A percentile compares a stretch with the other conserved stretches of the same genome.
phyloP scores from a whole-genome alignment of 2,113 vertebrate genomes.

The rat (Rattus norvegicus) region GRCr8 NC_086023.1:120626001-120626500 shows the following conservation, averaged over 20 bases:
- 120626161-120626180: background rate
- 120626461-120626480: background rate
- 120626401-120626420: background rate
- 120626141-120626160: background rate
- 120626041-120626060: no score
- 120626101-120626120: background rate
- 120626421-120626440: background rate
- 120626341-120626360: background rate
- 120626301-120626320: background rate
- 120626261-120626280: background rate
- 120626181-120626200: background rate
- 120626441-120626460: conserved; percentile 26
- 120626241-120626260: conserved; percentile 1
- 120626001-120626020: background rate
- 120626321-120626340: background rate
- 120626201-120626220: background rate
- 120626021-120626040: background rate
- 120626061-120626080: no score
- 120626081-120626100: background rate
- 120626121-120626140: background rate
- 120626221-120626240: background rate
- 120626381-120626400: conserved; percentile 37
- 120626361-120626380: conserved; percentile 12
- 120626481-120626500: background rate
- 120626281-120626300: conserved; percentile 1